Evolutionary conservation across 1,140 invertebrate genomes (phyloP).

Genomic region (Cotesia typhae): DNA sequence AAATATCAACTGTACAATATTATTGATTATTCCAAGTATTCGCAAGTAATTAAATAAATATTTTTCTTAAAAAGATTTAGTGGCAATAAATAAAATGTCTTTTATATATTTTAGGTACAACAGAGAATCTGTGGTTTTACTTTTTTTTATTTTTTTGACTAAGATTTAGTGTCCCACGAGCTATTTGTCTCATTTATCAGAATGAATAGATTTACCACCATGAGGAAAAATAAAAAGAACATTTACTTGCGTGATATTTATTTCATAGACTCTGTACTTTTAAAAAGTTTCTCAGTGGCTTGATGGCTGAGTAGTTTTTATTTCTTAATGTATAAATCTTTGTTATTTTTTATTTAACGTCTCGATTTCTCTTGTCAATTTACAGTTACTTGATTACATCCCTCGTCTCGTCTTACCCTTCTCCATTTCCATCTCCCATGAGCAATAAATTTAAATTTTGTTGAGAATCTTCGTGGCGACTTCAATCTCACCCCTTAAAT

Average conservation of each 20-base stretch:
- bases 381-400: constrained; percentile 26
- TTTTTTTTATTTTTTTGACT: constrained; percentile 11
- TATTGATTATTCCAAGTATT: no score
- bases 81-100: no score
- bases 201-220: constrained; percentile 44
- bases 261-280: no score
- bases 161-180: constrained; percentile 8
- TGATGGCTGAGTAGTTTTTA: neutral
- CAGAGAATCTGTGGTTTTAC: neutral
- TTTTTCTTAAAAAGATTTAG: no score
- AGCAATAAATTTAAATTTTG: constrained; percentile 32
- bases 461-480: neutral
- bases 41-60: no score
- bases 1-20: no score
- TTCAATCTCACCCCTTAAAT: constrained; percentile 5
- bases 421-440: neutral
- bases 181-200: constrained; percentile 44
- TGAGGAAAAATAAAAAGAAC: no score
- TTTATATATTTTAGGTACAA: neutral
- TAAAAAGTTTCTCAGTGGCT: neutral
- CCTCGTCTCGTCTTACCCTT: neutral
- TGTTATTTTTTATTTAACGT: constrained; percentile 35
- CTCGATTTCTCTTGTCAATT: neutral
- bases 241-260: no score
- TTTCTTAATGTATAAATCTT: constrained; percentile 15